These are phyloP conservation scores for Hyles euphorbiae DNA, from an alignment of 1,140 invertebrate genomes.

Conservation along the genomic window DNA sequence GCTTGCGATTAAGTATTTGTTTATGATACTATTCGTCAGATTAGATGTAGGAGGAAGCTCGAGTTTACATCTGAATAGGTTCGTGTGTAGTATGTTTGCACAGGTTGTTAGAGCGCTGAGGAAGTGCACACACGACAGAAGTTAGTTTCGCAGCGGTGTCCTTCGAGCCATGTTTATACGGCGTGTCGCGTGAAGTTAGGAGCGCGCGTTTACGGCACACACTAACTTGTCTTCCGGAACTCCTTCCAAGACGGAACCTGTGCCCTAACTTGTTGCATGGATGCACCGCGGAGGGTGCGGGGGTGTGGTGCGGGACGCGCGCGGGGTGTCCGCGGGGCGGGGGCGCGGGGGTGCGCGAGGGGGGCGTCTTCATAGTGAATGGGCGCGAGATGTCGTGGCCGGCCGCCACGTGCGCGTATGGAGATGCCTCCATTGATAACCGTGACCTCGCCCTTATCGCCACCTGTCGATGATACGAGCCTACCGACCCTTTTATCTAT, in stretches of 20 bases:
- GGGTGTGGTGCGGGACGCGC: conserved; percentile 20
- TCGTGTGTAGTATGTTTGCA: too few relatives aligned
- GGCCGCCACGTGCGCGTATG: conserved; percentile 59
- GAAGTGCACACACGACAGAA: not conserved
- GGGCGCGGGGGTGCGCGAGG: conserved; percentile 23
- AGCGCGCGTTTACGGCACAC: not conserved
- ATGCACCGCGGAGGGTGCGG: conserved; percentile 58
- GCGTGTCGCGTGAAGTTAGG: not conserved
- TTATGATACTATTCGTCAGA: too few relatives aligned
- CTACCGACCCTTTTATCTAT: not conserved
- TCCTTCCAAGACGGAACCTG: conserved; percentile 54
- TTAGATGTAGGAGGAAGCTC: too few relatives aligned
- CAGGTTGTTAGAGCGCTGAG: not conserved
- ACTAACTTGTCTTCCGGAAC: conserved; percentile 35
- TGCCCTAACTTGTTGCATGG: conserved; percentile 72
- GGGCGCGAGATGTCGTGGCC: conserved; percentile 70
- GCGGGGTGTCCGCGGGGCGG: conserved; percentile 22
- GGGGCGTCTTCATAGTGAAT: conserved; percentile 67
- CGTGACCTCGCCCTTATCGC: conserved; percentile 66
- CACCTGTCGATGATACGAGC: conserved; percentile 36
- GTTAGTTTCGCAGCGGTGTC: too few relatives aligned
- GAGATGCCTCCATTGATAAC: conserved; percentile 71
- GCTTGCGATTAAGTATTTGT: too few relatives aligned
- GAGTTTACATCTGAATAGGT: too few relatives aligned
- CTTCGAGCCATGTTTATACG: too few relatives aligned